Conservation (phyloP, 2,113 vertebrate genomes). For the Gymnorhina tibicen region DNA sequence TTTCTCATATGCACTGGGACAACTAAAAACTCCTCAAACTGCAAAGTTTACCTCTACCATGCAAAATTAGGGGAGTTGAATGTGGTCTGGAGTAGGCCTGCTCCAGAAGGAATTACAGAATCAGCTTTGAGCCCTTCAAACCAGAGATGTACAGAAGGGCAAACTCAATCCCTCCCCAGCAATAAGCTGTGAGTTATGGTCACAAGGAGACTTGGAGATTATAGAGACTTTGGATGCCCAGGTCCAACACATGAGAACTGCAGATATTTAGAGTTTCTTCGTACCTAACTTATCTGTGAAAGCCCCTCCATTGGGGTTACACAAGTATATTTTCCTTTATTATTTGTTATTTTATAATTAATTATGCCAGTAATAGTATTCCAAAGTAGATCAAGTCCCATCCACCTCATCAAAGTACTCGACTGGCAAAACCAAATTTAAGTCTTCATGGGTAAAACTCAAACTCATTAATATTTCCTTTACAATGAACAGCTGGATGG, state of each 20-base stretch:
- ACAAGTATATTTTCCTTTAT: neutral
- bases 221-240: neutral
- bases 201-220: neutral
- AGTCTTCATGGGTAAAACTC: neutral
- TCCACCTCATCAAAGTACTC: neutral
- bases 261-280: neutral
- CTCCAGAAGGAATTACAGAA: neutral
- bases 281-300: neutral
- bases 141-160: neutral
- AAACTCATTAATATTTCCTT: neutral
- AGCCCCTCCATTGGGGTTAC: neutral
- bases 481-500: neutral
- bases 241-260: neutral
- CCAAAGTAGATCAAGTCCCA: neutral
- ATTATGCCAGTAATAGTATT: neutral
- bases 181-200: neutral
- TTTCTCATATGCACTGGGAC: neutral
- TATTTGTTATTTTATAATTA: neutral
- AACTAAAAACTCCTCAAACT: neutral
- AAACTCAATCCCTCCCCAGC: neutral
- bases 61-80: neutral
- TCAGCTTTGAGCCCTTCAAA: neutral
- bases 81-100: neutral
- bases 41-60: neutral
- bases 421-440: neutral